Base-by-base conservation (phyloP, 2,797 vertebrate genomes). In the Coregonus ussuriensis region DNA sequence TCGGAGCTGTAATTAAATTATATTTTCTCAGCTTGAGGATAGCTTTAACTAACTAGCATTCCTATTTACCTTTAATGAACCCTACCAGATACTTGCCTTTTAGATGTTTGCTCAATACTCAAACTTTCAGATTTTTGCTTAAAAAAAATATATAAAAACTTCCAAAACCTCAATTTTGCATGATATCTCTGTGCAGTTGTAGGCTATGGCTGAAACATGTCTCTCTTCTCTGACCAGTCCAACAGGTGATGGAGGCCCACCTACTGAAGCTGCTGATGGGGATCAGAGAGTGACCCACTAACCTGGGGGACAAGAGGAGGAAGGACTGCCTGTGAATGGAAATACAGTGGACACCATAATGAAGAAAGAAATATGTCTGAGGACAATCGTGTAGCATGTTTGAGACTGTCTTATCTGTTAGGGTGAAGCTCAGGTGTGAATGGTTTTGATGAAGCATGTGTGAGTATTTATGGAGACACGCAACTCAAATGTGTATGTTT, bases 231-330 rank as follows among this genome's bases (percentile, higher is more conserved):
- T 84, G 76, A 82, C 71, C 29, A 99, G 98, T 99, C 91, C 98
- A 99, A 94, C 98, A 99, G 95, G 98, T 97, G 84, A 98, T 99
- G 89, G 98, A 99, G 85, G 95, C 96, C 35, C 98, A 99, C 86
- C 91, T 99, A 81, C 84, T 99, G 86, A 96, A 95, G 90, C 91
- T 99, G 47, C 95, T 99, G 85, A 97, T 99, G 85, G 98, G 93
- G 75, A 97, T 98, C 91, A 96, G 96, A 92, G 97, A 98, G 83
- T 99, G 93, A 94, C 35, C 18, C 16, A 65, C 56, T 33, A 14
- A 11, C 52, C 59, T 54, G 21, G 4, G 69, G n/a, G 33, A 51
- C 47, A 29, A 14, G 67, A n/a, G 74, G 35, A 74, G 75, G 54
- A 59, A 74, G 53, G n/a, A 16, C 74, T 76, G 11, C n/a, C 21